Percentiles rank a stretch among this genome's conserved stretches.
Conservation (phyloP, 1,140 invertebrate genomes). For the Monomorium pharaonis region DNA sequence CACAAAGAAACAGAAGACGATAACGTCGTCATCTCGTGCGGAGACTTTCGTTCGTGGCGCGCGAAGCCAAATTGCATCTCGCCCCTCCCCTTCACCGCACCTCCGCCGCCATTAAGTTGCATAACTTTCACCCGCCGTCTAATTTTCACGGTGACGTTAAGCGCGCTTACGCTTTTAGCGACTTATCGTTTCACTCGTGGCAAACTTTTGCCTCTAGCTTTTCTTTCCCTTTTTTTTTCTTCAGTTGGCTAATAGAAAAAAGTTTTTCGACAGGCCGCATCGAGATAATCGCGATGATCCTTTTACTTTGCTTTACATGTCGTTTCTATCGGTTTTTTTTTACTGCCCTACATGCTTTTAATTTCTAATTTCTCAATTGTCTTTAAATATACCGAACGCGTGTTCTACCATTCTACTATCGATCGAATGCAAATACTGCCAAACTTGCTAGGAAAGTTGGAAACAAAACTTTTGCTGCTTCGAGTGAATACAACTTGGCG, state of each 20-base stretch:
- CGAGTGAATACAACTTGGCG: neutral
- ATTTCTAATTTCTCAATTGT: constrained; percentile 33
- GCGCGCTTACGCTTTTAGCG: constrained; percentile 48
- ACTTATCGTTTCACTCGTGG: constrained; percentile 45
- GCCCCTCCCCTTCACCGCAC: neutral
- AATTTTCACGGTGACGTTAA: constrained; percentile 46
- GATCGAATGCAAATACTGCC: constrained; percentile 20
- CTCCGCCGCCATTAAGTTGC: constrained; percentile 16
- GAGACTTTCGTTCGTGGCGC: neutral
- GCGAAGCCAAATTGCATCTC: constrained; percentile 11
- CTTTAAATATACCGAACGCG: constrained; percentile 32
- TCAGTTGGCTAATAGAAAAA: neutral
- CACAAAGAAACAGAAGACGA: neutral
- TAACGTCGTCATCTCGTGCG: neutral
- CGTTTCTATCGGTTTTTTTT: neutral
- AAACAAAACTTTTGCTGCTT: constrained; percentile 28
- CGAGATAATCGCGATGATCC: neutral
- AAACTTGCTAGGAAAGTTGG: constrained; percentile 12
- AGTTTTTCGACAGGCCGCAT: constrained; percentile 1
- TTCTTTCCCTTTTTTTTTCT: neutral
- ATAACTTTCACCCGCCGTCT: constrained; percentile 41
- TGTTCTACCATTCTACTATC: constrained; percentile 19
- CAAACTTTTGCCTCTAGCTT: constrained; percentile 25
- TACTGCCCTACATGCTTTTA: neutral
- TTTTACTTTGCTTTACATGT: neutral